Evolutionary conservation across 2,888 invertebrate species (phyloP).

Genomic region (Ligdia adustata): DNA sequence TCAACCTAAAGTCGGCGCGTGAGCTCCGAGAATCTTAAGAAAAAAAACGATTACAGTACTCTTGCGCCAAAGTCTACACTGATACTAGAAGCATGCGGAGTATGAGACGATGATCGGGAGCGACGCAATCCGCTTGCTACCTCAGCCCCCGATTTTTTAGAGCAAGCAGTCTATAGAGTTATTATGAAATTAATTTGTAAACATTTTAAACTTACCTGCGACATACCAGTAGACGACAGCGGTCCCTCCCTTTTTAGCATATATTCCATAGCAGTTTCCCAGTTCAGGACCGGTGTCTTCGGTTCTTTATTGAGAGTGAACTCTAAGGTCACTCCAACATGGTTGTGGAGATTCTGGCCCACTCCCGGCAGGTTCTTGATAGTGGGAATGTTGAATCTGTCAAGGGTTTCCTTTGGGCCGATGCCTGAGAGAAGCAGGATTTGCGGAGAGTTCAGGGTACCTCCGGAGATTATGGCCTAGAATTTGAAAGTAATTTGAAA

Average conservation of each 20-base stretch:
- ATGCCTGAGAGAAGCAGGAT: conserved; percentile 87
- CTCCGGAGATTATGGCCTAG: conserved; percentile 84
- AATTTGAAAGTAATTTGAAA: no score
- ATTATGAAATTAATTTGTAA: no score
- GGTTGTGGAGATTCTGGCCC: conserved; percentile 88
- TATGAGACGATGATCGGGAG: no score
- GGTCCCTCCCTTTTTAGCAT: conserved; percentile 85
- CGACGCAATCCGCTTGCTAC: no score
- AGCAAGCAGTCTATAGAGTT: no score
- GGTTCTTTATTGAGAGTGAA: conserved; percentile 80
- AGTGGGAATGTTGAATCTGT: conserved; percentile 83
- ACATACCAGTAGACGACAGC: conserved; percentile 86
- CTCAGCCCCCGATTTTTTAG: no score
- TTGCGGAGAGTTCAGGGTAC: conserved; percentile 87
- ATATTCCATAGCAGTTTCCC: conserved; percentile 86
- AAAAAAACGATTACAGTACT: no score
- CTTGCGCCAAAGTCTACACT: no score
- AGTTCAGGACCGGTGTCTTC: conserved; percentile 82
- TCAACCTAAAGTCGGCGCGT: no score
- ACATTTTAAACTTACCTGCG: no score
- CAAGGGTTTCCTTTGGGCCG: conserved; percentile 85
- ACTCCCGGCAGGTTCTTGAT: conserved; percentile 87
- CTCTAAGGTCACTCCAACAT: conserved; percentile 85
- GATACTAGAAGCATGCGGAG: no score
- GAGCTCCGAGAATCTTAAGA: no score